A percentile compares a stretch with the other conserved stretches of the same genome.
Conservation (phyloP, 2,113 vertebrate genomes). For the Parotia lawesii region DNA sequence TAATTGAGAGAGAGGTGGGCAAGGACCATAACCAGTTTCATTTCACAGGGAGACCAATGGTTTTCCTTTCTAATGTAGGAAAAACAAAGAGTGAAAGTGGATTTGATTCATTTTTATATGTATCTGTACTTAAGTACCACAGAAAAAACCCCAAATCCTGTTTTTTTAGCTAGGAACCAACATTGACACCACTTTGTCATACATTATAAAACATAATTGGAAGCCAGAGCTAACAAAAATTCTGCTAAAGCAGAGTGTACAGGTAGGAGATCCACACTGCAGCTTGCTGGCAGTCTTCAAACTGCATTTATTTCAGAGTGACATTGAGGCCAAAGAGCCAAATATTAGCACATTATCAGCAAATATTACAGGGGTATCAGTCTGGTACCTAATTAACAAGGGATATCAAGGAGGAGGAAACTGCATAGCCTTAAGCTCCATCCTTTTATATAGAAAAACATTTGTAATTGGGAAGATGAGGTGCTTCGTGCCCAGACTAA, state of each 20-base stretch:
- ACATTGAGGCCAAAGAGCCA: not conserved
- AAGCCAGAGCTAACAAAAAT: not conserved
- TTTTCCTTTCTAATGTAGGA: not conserved
- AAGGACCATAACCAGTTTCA: not conserved
- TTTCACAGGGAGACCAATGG: not conserved
- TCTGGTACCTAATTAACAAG: not conserved
- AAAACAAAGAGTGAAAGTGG: not conserved
- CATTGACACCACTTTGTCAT: not conserved
- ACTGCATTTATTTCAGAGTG: not conserved
- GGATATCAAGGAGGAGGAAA: not conserved
- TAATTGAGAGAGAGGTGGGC: not conserved
- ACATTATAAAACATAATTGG: not conserved
- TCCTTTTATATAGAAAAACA: not conserved
- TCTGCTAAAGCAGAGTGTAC: not conserved
- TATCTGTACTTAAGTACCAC: not conserved
- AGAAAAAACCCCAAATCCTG: fast-evolving
- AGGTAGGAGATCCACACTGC: not conserved
- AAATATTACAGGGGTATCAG: not conserved
- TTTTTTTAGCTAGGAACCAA: not conserved
- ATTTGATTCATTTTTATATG: not conserved
- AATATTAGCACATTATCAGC: not conserved
- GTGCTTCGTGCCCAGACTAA: not conserved
- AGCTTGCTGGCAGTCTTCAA: not conserved
- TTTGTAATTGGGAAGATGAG: not conserved
- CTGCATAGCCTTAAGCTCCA: not conserved